Evolutionary conservation across 2,888 invertebrate species (phyloP), one percentile per base, ranked within the genome.

Genomic region (Biston stratarius): DNA sequence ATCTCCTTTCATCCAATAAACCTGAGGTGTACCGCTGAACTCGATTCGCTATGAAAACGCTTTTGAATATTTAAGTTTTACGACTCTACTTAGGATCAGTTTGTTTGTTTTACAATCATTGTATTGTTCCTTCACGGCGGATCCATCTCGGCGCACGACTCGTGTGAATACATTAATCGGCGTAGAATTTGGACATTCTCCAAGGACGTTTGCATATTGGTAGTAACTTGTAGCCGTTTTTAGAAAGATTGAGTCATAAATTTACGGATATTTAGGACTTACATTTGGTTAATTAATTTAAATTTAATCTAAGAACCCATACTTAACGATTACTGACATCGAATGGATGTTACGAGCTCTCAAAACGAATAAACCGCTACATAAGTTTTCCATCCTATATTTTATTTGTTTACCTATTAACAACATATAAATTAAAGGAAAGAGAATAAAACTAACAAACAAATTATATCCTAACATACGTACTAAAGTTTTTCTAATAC

Each of bases 61-160:
- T 8, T 8, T 38, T 38, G 77, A 75, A 75, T 65, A 59, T 75
- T 76, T 76, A 78, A 69, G 72, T 77, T 81, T 76, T 74, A 78
- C 75, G 70, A 72, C 55, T 59, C 33, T 45, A 51, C 51, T 67
- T 58, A 40, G 63, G 59, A 68, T 68, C 59, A 48, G 61, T 70
- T 70, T 69, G 70, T 71, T 73, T 71, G 72, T 69, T 69, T 65
- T 64, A 69, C 61, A 36, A 40, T 24, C 3, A 53, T 60, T 61
- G 59, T 64, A 68, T 68, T 64, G 63, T 68, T 51, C 15, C 40
- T 68, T 68, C 60, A 68, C 56, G 8, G 56, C 60, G 60, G 47
- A 60, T 64, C 47, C 55, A 68, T 68, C 60, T 47, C 45, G 7
- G 51, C 38, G 45, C 53, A 52, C 48, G 53, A 11, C 40, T 47